These are phyloP conservation scores for Drosophila tripunctata DNA, from an alignment of 2,888 invertebrate species.

Conservation along the genomic window DNA sequence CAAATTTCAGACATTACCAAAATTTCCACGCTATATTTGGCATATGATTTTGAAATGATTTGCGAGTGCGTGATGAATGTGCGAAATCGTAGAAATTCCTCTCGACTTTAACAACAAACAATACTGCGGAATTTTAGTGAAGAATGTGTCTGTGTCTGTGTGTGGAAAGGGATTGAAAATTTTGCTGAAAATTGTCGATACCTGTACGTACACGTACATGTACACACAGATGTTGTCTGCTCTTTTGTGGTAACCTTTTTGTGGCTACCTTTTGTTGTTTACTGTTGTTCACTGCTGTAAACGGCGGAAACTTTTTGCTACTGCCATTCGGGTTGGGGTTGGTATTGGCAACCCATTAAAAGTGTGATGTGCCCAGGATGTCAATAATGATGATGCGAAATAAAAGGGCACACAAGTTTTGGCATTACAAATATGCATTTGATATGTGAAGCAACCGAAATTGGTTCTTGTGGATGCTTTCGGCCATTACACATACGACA, in stretches of 20 bases:
- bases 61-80: conserved; percentile 17
- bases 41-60: neutral
- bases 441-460: conserved; percentile 24
- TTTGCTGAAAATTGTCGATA: conserved; percentile 12
- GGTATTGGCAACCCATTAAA: conserved; percentile 53
- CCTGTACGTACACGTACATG: conserved; percentile 2
- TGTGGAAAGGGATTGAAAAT: neutral
- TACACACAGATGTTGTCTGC: neutral
- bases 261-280: conserved; percentile 34
- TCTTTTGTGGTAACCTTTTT: conserved; percentile 23
- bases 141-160: too few relatives aligned
- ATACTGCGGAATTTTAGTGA: conserved; percentile 21
- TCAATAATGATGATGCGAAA: neutral
- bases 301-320: conserved; percentile 4
- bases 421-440: conserved; percentile 44
- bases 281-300: neutral
- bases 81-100: conserved; percentile 33
- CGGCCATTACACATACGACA: conserved; percentile 9
- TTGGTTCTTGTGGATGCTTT: neutral
- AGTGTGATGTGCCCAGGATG: conserved; percentile 8
- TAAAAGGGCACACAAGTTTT: conserved; percentile 13
- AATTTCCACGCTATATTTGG: neutral
- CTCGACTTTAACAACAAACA: conserved; percentile 22
- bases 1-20: too few relatives aligned
- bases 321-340: conserved; percentile 19